Base-by-base conservation (phyloP, 2,888 invertebrate species). In the Lacanobia oleracea region DNA sequence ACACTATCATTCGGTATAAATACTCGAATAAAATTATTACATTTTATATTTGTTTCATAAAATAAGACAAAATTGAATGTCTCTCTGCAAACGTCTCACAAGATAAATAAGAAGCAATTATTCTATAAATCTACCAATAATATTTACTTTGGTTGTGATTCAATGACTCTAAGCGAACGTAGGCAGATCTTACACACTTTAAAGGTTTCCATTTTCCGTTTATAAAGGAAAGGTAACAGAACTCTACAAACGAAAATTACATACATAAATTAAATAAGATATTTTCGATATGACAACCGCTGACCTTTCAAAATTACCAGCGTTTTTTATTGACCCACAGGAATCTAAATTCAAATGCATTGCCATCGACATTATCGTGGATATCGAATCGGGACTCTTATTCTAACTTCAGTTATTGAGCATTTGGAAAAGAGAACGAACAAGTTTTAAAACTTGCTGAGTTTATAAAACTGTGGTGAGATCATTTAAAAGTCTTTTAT, bases 181-280 rank as follows among this genome's bases (percentile, higher is more conserved):
- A 21, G 18, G 6, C 16, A 53, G 60, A 64, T 57, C 43, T 57
- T 27, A 65, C 54, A 18, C 27, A 67, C 37, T 66, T 67, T 63
- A 66, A 67, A 67, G 56, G 57, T 48, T 64, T 79, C 18, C 8
- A 48, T 65, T 48, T 64, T 79, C 18, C 8, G 51, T 65, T 57
- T 45, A 53, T 21, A 18, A 53, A 53, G 48, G 53, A 21, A 63
- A 16, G 54, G 12, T 43, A 27, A 12, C 14, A 63, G 48, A 51
- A 56, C 51, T 10, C 37, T 14, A 43, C 23, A 53, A 59, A 54
- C 40, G 65, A 77, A 79, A 77, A 74, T 79, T 43, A 56, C 37
- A 82, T 75, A 27, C n/a, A n/a, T n/a, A 72, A 79, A 79, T 74
- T 70, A 69, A 77, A 65, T 69, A 45, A 74, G 66, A 68, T 72